phyloP scores from a whole-genome alignment of 2,113 vertebrate genomes.

The Strix aluco region DNA sequence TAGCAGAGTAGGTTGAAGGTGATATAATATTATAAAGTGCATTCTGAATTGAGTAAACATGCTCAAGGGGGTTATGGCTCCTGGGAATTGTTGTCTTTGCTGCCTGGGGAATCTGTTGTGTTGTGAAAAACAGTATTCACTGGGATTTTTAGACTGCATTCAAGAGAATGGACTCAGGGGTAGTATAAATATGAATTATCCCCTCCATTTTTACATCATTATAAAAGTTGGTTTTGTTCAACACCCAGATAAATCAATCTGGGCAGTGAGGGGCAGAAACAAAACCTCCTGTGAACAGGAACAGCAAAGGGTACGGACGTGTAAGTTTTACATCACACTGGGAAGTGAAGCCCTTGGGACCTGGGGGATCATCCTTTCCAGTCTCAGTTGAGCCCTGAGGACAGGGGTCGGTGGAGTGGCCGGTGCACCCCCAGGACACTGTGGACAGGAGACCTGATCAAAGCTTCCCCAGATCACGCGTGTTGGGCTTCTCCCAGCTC shows the following conservation, averaged over 20 bases:
- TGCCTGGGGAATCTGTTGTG: not conserved
- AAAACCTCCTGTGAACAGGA: not conserved
- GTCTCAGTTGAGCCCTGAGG: accelerated
- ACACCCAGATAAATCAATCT: not conserved
- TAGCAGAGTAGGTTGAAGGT: not conserved
- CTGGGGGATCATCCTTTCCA: not conserved
- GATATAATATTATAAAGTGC: not conserved
- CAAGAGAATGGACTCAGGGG: not conserved
- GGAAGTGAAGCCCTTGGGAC: not conserved
- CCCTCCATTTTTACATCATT: not conserved
- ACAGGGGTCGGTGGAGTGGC: accelerated
- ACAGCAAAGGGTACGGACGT: accelerated
- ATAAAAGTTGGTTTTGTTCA: not conserved
- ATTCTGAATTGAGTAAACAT: not conserved
- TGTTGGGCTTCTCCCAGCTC: accelerated
- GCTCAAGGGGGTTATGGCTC: not conserved
- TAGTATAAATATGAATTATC: not conserved
- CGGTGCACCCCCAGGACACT: accelerated
- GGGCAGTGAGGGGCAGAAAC: not conserved
- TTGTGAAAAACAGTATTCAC: not conserved
- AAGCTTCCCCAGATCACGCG: accelerated
- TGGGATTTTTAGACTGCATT: not conserved
- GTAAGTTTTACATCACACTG: not conserved
- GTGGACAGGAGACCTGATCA: accelerated
- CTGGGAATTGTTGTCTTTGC: not conserved